phyloP scores from a whole-genome alignment of 2,113 vertebrate species.

The Procavia capensis region DNA sequence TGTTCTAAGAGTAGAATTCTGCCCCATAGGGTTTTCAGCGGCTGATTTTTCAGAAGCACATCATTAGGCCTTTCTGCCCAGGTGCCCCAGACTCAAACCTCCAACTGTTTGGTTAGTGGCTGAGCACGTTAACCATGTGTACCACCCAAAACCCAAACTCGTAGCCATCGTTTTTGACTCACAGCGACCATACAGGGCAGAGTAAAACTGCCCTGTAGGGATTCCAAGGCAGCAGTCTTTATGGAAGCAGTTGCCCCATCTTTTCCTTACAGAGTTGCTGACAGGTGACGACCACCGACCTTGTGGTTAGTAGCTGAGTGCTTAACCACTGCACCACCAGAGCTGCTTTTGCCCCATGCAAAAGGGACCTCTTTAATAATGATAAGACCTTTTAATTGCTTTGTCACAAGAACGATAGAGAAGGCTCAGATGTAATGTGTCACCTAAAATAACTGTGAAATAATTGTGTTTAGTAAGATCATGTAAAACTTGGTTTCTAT shows the following conservation, averaged over 20 bases:
- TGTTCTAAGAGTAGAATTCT: too few species aligned
- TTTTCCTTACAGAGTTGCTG: background rate
- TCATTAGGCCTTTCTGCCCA: background rate
- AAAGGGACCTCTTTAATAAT: too few species aligned
- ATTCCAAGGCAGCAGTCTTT: too few species aligned
- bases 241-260: too few species aligned
- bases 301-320: background rate
- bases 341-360: background rate
- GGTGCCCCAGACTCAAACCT: background rate
- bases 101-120: background rate
- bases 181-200: background rate
- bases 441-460: slow-evolving; percentile 42
- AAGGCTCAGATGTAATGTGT: slow-evolving; percentile 16
- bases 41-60: background rate
- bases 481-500: slow-evolving; percentile 10
- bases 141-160: background rate
- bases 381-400: background rate
- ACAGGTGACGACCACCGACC: background rate
- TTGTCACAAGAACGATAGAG: background rate
- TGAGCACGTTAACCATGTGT: background rate
- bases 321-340: background rate
- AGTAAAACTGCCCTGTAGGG: background rate
- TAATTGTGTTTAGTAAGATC: slow-evolving; percentile 29
- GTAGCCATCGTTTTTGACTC: too few species aligned
- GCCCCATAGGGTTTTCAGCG: background rate